These are phyloP conservation scores for Pimephales promelas DNA, from an alignment of 2,113 vertebrate genomes.

Conservation along the genomic window DNA sequence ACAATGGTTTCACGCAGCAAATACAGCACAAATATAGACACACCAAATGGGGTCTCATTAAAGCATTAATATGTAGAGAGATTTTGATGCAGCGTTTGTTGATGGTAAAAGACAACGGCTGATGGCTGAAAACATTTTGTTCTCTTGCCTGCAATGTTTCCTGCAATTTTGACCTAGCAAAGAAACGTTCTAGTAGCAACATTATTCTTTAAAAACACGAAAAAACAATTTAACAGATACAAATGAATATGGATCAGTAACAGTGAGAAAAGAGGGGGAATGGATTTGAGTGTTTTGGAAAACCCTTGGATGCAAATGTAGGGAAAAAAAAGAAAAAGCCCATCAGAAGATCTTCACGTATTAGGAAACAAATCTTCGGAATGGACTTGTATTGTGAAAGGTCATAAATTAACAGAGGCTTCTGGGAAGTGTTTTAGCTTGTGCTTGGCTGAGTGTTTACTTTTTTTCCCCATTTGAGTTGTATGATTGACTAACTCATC, in stretches of 20 bases:
- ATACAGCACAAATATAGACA: background rate
- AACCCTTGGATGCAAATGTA: slow-evolving; percentile 23
- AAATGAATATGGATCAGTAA: background rate
- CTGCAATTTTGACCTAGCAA: background rate
- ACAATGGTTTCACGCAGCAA: background rate
- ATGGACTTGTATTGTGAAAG: slow-evolving; percentile 61
- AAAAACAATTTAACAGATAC: background rate
- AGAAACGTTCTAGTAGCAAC: background rate
- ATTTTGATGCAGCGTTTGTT: slow-evolving; percentile 26
- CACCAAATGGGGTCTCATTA: slow-evolving; percentile 1
- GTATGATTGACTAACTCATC: slow-evolving; percentile 60
- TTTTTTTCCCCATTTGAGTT: background rate
- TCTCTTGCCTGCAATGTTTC: slow-evolving; percentile 16
- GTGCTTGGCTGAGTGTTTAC: slow-evolving; percentile 26
- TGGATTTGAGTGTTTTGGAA: background rate
- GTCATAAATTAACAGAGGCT: slow-evolving; percentile 59
- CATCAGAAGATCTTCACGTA: slow-evolving; percentile 5
- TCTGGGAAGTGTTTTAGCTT: slow-evolving; percentile 60
- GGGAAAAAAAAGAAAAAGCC: background rate
- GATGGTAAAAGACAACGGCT: slow-evolving; percentile 16
- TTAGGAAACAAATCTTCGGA: slow-evolving; percentile 56
- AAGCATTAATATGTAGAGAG: background rate
- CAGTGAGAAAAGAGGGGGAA: background rate
- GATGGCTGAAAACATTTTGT: slow-evolving; percentile 15
- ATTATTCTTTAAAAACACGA: background rate